Base-by-base conservation (phyloP, 2,113 vertebrate genomes). In the Numenius arquata region DNA sequence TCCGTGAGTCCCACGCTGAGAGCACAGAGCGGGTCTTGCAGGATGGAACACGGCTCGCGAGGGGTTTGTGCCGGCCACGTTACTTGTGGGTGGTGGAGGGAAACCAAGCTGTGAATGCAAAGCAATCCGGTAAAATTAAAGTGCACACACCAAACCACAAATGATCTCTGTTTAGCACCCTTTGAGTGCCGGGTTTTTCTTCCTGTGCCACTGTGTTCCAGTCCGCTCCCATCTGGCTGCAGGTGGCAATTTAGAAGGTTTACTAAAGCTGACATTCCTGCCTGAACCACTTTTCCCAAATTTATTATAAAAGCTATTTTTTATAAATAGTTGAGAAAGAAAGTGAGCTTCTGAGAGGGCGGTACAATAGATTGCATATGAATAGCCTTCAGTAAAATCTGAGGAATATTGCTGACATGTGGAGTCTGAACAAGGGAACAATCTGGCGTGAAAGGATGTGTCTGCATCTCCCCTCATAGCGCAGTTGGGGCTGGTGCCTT, bases 1-100 rank as follows among this genome's bases (percentile, higher is more conserved):
- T 36, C 55, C 0, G 0, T 0, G 1, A 68, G 5, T 38, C 41
- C 45, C 13, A 5, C 1, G 2, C 56, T n/a, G 9, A 30, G 48
- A 29, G 26, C 0, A 4, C 30, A 11, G 62, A 68, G 73, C 5
- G 34, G 68, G 27, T 71, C 61, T 74, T 41, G 86, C 30, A 7
- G 65, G 92, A 56, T n/a, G 43, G 70, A 77, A 90, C 84, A 40
- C 21, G 2, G 75, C 56, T 74, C 73, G 9, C 38, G 34, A 23
- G 30, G 73, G 61, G 26, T 76, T 84, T 73, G 56, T 66, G 92
- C 90, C 73, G 72, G 73, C 65, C 30, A 8, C 26, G 15, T 66
- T 85, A n/a, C 62, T 85, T 45, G 78, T 73, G 83, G 36, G 74
- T 8, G 11, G 73, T 48, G 65, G 85, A 71, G 65, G 79, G 66